Base-by-base conservation (phyloP, 2,797 vertebrate genomes). In the Arremon aurantiirostris region DNA sequence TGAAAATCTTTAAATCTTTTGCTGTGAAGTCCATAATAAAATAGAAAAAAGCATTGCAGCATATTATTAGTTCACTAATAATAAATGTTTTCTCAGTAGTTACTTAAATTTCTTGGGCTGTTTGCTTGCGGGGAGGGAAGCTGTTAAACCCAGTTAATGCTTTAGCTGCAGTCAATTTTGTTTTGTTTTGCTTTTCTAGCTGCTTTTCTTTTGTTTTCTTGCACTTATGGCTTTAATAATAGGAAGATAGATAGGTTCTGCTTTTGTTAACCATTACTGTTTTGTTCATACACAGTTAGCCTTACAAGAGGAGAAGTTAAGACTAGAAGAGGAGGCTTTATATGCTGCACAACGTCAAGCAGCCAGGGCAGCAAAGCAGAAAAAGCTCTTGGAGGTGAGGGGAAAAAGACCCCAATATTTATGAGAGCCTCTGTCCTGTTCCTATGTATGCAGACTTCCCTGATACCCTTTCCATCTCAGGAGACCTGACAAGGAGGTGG, bases 221-320 rank as follows among this genome's bases (percentile, higher is more conserved):
- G 47, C 78, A 89, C 46, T 95, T 92, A 34, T 1, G 2, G 82
- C 81, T 96, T 96, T 86, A 86, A 92, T 91, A 90, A 28, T 88
- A 98, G 98, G 97, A 96, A 98, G 98, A 84, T 96, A 98, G 98
- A 97, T 96, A 98, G 98, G 98, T 98, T 98, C 98, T 98, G 95
- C 97, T 98, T 98, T 97, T 95, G 98, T 98, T 98, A 98, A 98
- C 97, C 98, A 98, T 98, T 97, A 98, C 95, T 97, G 61, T 99
- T 98, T 98, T 98, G 98, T 99, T 98, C 98, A 98, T 99, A 98
- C 93, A 98, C 99, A 99, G 99, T 99, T 99, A 99, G 99, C 99
- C 98, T 98, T 98, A 99, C 98, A 99, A 98, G 99, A 99, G 98
- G 99, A 99, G 99, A 99, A 99, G 98, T 99, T 99, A 98, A 99